Evolutionary conservation across 2,888 invertebrate species (phyloP), one percentile per base, ranked within the genome.

Genomic region (Cheilosia impressa): DNA sequence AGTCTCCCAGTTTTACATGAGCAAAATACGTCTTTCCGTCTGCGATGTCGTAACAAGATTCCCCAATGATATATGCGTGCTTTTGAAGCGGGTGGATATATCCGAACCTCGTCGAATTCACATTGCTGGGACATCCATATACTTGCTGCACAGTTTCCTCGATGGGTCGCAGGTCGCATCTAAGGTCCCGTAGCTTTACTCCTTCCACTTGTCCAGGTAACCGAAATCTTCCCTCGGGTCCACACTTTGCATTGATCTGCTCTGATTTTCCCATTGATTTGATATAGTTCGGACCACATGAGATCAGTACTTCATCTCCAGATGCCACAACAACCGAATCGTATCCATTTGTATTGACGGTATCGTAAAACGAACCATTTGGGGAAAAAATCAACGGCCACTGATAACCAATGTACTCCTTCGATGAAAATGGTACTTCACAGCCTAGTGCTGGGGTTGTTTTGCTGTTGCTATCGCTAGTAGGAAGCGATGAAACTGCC

Each of bases 151-250:
- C 10, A 5, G 89, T 88, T 75, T 90, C 89, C 81, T 90, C 90
- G 19, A 90, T 88, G 5, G 88, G 84, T 24, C 90, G 88, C 38
- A 89, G 76, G 78, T 90, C 90, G 75, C 90, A 90, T 2, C 87
- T 87, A 0, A 88, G 78, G 4, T 89, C 88, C 27, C 83, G 87
- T 2, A 87, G 62, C 43, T 60, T 75, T 45, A 68, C 80, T 60
- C 41, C 68, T 19, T 80, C 47, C 53, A n/a, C 24, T 60, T 60
- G 60, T 6, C 41, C 52, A 17, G 45, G 47, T 45, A 76, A 71
- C 13, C 52, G 68, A 38, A 89, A 87, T 19, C 85, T 82, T 7
- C 87, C 87, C 6, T 62, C 71, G 1, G 45, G 62, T 4, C 75
- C 87, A 60, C 88, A 89, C n/a, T 60, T 75, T 2, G 87, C 88